Evolutionary conservation across 2,888 invertebrate genomes (phyloP).

Genomic region (Microctonus hyperodae): DNA sequence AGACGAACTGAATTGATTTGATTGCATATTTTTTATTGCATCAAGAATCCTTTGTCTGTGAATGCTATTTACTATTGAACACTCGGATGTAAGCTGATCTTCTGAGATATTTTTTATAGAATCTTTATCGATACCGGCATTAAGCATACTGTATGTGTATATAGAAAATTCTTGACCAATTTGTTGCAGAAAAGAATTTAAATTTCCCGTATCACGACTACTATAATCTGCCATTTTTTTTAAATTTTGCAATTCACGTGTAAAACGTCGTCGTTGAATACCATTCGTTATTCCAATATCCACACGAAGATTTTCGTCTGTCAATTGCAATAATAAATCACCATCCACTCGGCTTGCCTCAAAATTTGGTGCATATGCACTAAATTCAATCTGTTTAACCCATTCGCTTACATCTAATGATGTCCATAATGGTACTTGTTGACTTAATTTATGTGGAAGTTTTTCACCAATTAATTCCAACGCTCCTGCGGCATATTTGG

Average conservation of each 20-base stretch:
- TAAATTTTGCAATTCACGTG: slow-evolving; percentile 88
- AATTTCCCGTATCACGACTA: slow-evolving; percentile 89
- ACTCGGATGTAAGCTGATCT: slow-evolving; percentile 90
- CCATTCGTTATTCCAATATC: slow-evolving; percentile 95
- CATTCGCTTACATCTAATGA: slow-evolving; percentile 96
- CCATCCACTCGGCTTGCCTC: slow-evolving; percentile 94
- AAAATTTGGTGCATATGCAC: slow-evolving; percentile 83
- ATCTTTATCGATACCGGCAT: slow-evolving; percentile 92
- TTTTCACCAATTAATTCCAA: slow-evolving; percentile 93
- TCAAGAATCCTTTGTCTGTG: slow-evolving; percentile 91
- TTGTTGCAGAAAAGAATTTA: slow-evolving; percentile 83
- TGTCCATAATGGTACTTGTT: slow-evolving; percentile 98
- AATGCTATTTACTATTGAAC: slow-evolving; percentile 92
- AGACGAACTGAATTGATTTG: slow-evolving; percentile 55
- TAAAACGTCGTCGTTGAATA: slow-evolving; percentile 91
- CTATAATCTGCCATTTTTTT: slow-evolving; percentile 98
- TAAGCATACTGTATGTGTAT: slow-evolving; percentile 96
- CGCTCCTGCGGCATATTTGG: slow-evolving; percentile 95
- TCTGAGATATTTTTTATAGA: slow-evolving; percentile 86
- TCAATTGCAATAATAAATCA: slow-evolving; percentile 90
- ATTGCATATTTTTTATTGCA: slow-evolving; percentile 72
- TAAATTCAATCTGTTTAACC: slow-evolving; percentile 98
- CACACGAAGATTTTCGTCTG: slow-evolving; percentile 88
- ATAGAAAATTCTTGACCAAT: slow-evolving; percentile 91
- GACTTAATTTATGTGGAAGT: slow-evolving; percentile 96